phyloP scores from a whole-genome alignment of 2,888 invertebrate genomes.

The Tupiocoris notatus region DNA sequence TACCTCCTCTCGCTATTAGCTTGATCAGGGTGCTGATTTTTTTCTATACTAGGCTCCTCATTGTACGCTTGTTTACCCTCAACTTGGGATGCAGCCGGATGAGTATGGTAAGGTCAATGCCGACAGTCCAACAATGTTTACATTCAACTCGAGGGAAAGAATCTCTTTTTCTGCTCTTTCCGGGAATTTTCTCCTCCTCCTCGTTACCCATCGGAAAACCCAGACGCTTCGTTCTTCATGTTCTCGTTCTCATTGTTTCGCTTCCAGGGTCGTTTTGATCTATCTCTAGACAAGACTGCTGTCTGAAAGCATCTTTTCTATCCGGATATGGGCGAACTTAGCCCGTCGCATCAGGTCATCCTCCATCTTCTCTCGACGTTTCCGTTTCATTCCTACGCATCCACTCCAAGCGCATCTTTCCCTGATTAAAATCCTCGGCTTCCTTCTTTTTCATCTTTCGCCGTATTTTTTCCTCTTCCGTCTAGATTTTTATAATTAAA shows the following conservation, averaged over 20 bases:
- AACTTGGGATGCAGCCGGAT: background rate
- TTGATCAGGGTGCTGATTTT: background rate
- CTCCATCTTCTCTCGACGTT: background rate
- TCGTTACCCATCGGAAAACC: background rate
- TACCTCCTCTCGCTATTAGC: background rate
- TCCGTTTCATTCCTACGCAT: background rate
- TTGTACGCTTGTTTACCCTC: background rate
- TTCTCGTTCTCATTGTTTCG: background rate
- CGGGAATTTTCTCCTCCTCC: background rate
- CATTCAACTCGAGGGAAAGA: conserved; percentile 2
- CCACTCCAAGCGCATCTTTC: conserved; percentile 8
- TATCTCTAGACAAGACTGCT: conserved; percentile 11
- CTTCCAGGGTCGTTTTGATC: conserved; percentile 5
- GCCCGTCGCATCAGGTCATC: conserved; percentile 4
- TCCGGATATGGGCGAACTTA: background rate
- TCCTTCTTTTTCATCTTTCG: background rate
- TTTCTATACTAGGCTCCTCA: background rate
- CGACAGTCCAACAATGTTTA: conserved; percentile 1
- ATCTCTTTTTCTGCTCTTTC: background rate
- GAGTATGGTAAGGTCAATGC: background rate
- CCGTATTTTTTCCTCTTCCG: background rate
- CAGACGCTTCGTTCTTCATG: background rate
- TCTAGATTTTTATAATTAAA: conserved; percentile 10
- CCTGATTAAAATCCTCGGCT: conserved; percentile 11
- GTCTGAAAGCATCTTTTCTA: conserved; percentile 24